Conservation (phyloP, 2,888 invertebrate genomes). For the Thumatha senex region DNA sequence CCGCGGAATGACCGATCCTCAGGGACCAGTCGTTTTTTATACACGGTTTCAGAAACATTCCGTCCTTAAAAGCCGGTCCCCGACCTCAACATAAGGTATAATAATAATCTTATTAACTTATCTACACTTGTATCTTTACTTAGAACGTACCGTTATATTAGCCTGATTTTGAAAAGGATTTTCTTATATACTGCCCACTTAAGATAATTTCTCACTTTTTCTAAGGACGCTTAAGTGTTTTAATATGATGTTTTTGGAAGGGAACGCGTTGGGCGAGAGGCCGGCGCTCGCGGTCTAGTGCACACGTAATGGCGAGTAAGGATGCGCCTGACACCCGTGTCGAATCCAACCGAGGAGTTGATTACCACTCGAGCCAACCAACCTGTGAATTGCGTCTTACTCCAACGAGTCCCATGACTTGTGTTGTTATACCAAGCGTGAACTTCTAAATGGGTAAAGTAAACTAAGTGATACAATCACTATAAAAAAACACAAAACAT, state of each 20-base stretch:
- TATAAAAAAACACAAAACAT: conserved; percentile 23
- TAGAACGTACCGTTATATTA: conserved; percentile 79
- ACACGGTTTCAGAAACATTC: conserved; percentile 79
- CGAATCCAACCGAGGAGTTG: conserved; percentile 65
- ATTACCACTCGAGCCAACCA: conserved; percentile 46
- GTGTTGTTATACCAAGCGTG: conserved; percentile 58
- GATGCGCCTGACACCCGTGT: conserved; percentile 65
- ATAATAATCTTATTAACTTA: conserved; percentile 83
- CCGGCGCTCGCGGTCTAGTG: conserved; percentile 42
- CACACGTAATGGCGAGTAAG: conserved; percentile 51
- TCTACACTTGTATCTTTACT: conserved; percentile 81
- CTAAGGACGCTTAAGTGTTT: conserved; percentile 64
- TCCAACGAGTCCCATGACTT: conserved; percentile 46
- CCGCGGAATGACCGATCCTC: conserved; percentile 76
- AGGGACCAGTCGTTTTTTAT: conserved; percentile 78
- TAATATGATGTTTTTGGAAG: conserved; percentile 53
- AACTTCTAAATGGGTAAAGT: conserved; percentile 55
- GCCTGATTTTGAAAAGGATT: conserved; percentile 69
- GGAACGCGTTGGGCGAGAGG: conserved; percentile 41
- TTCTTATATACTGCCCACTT: conserved; percentile 72
- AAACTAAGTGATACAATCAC: conserved; percentile 28
- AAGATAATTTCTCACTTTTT: conserved; percentile 80
- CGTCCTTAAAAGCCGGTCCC: conserved; percentile 77
- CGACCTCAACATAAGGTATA: conserved; percentile 73
- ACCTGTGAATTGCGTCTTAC: conserved; percentile 33